These are phyloP conservation scores for Phenganax stokvisi DNA, from an alignment of 92 coral and sea anemone species.

Conservation along the genomic window DNA sequence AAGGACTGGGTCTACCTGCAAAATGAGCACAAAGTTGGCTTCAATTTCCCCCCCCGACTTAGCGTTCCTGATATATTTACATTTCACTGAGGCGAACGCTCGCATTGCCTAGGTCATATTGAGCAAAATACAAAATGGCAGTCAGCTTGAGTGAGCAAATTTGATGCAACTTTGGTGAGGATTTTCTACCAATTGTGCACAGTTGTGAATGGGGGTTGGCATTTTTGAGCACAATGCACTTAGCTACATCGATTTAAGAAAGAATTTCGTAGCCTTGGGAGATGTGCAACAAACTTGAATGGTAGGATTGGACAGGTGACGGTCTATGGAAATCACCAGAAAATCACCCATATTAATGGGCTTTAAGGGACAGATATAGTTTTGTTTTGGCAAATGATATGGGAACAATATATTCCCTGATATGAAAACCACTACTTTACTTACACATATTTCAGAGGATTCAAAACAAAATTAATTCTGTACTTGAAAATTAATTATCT, in stretches of 20 bases:
- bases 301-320: slow-evolving; percentile 2
- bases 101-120: not conserved
- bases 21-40: no score
- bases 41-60: no score
- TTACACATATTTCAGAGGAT: no score
- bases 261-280: not conserved
- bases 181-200: slow-evolving; percentile 1
- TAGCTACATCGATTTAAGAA: not conserved
- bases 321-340: not conserved
- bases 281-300: not conserved
- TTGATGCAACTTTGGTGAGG: not conserved
- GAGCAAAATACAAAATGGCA: not conserved
- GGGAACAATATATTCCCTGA: no score
- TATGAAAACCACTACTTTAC: no score
- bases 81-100: not conserved
- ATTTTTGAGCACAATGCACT: not conserved
- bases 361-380: no score
- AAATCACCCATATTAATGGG: no score
- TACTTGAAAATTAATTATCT: no score
- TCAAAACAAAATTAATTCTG: no score
- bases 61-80: no score
- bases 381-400: no score
- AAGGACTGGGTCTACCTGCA: no score
- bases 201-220: slow-evolving; percentile 12
- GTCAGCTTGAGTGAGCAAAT: not conserved